These are phyloP conservation scores for Parnassius apollo DNA, from an alignment of 2,888 invertebrate species.

Conservation along the genomic window DNA sequence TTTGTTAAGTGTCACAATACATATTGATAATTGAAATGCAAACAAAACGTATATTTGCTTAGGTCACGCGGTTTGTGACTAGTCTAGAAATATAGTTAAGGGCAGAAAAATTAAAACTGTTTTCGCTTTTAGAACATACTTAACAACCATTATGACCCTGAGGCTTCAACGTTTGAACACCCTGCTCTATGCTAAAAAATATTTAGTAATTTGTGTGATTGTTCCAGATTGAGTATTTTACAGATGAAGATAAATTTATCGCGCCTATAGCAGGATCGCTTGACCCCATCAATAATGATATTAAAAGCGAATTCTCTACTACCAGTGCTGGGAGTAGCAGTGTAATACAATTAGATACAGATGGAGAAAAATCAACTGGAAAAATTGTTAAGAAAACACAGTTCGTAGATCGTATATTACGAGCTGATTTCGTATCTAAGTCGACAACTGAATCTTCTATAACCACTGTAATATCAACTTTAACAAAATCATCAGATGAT, in stretches of 20 bases:
- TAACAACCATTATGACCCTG: too few species aligned
- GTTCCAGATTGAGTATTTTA: constrained; percentile 63
- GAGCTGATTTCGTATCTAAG: constrained; percentile 66
- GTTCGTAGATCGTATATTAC: constrained; percentile 55
- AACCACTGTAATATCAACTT: constrained; percentile 69
- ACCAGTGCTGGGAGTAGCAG: constrained; percentile 43
- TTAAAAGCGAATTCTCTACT: constrained; percentile 39
- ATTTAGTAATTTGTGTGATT: constrained; percentile 14
- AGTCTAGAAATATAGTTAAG: too few species aligned
- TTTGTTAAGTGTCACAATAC: too few species aligned
- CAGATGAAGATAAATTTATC: constrained; percentile 55
- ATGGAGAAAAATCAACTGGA: constrained; percentile 46
- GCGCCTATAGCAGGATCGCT: constrained; percentile 43
- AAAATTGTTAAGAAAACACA: constrained; percentile 54
- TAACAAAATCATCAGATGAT: constrained; percentile 74
- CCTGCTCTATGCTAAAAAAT: too few species aligned
- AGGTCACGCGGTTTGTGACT: too few species aligned
- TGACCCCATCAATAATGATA: constrained; percentile 27
- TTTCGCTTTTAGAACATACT: too few species aligned
- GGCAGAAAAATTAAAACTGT: too few species aligned
- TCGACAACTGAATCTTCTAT: constrained; percentile 76
- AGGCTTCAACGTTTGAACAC: too few species aligned
- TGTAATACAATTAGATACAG: constrained; percentile 36
- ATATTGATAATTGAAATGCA: too few species aligned
- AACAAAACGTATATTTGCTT: too few species aligned